These are phyloP conservation scores for Burhinus bistriatus DNA, from an alignment of 2,113 vertebrate species.

Conservation along the genomic window DNA sequence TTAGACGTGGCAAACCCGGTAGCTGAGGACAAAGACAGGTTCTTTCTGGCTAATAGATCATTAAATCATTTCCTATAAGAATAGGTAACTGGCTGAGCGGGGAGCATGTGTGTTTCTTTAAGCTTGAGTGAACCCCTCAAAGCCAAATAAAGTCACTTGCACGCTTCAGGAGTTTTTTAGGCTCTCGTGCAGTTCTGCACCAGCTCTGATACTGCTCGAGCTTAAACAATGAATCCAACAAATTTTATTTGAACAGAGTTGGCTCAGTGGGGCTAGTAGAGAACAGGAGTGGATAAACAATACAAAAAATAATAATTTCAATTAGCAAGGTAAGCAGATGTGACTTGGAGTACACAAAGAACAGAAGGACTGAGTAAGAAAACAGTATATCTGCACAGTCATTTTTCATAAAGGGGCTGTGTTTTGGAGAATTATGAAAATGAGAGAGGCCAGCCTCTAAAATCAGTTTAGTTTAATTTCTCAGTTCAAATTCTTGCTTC, in stretches of 20 bases:
- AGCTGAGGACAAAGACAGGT: neutral
- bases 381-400: neutral
- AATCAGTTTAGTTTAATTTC: neutral
- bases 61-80: neutral
- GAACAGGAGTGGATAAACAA: neutral
- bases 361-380: neutral
- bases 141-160: neutral
- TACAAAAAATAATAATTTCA: neutral
- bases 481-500: neutral
- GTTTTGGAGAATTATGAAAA: neutral
- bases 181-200: neutral
- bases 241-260: neutral
- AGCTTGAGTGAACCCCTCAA: neutral
- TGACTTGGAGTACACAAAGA: neutral
- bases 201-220: neutral
- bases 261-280: neutral
- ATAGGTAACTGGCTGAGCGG: neutral
- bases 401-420: neutral
- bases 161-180: neutral
- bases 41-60: neutral
- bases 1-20: neutral
- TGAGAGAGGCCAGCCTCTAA: neutral
- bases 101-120: neutral
- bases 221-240: neutral
- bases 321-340: neutral